Conservation (phyloP, 2,797 vertebrate species). For the Trachops cirrhosus region DNA sequence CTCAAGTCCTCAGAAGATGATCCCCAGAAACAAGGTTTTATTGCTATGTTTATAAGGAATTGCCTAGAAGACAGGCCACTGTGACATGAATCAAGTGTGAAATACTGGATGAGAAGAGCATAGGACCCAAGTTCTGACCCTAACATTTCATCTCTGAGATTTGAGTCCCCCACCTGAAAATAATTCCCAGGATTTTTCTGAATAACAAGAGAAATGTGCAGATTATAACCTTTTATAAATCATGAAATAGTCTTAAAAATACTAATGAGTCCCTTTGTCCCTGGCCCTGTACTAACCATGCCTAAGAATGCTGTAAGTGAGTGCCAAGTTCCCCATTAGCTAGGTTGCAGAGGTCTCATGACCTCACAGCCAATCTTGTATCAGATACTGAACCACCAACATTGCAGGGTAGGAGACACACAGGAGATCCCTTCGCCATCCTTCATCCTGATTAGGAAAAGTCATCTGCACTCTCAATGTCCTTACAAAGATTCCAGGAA, state of each 20-base stretch:
- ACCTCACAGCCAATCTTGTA: not conserved
- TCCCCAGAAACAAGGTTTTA: not conserved
- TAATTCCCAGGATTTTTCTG: not conserved
- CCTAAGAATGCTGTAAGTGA: not conserved
- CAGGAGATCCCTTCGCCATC: not conserved
- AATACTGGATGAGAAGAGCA: not conserved
- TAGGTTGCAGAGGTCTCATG: not conserved
- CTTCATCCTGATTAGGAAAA: not conserved
- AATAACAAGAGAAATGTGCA: not conserved
- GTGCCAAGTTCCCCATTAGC: not conserved
- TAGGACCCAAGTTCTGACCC: not conserved
- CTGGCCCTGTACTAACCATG: not conserved
- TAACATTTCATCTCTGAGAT: not conserved
- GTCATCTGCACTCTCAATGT: not conserved
- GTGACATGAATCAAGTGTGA: not conserved
- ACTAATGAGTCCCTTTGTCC: not conserved
- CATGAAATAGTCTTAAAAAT: constrained; percentile 4
- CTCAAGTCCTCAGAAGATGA: not conserved
- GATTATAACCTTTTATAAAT: not conserved
- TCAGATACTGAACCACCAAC: not conserved
- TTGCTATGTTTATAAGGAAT: not conserved
- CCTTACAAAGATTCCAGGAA: not conserved
- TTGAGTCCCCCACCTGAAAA: constrained; percentile 1
- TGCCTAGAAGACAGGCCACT: not conserved
- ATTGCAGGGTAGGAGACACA: not conserved